Conservation (phyloP, 2,888 invertebrate genomes). For the Microctonus aethiopoides region DNA sequence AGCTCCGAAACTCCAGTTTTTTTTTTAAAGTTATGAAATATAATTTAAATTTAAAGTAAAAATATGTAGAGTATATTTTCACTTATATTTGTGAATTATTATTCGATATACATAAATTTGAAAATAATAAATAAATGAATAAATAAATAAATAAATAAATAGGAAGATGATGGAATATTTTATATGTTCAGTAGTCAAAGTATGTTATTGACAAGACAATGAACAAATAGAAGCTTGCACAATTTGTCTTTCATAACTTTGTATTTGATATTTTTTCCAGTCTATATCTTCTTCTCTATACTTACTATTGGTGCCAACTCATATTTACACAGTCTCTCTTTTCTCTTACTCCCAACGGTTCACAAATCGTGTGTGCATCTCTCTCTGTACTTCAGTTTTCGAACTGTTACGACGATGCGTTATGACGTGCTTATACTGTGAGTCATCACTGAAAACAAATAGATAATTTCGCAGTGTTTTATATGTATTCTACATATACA, state of each 20-base stretch:
- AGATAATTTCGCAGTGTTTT: conserved; percentile 30
- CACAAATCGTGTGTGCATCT: background rate
- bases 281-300: background rate
- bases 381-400: background rate
- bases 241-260: background rate
- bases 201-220: conserved; percentile 11
- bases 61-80: background rate
- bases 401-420: conserved; percentile 23
- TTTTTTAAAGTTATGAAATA: no score
- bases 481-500: background rate
- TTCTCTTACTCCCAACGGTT: background rate
- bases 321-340: background rate
- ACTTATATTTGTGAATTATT: background rate
- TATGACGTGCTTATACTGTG: conserved; percentile 42
- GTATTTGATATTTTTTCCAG: background rate
- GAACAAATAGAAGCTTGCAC: background rate
- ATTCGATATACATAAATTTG: no score
- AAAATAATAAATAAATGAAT: no score
- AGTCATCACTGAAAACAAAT: conserved; percentile 51
- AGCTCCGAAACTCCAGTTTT: no score
- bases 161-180: background rate
- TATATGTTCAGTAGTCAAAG: background rate
- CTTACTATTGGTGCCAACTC: background rate
- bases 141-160: background rate
- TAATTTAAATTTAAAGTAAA: no score